Evolutionary conservation across 1,140 invertebrate genomes (phyloP), one percentile per base, ranked within the genome.

Genomic region (Drosophila pectinifera): DNA sequence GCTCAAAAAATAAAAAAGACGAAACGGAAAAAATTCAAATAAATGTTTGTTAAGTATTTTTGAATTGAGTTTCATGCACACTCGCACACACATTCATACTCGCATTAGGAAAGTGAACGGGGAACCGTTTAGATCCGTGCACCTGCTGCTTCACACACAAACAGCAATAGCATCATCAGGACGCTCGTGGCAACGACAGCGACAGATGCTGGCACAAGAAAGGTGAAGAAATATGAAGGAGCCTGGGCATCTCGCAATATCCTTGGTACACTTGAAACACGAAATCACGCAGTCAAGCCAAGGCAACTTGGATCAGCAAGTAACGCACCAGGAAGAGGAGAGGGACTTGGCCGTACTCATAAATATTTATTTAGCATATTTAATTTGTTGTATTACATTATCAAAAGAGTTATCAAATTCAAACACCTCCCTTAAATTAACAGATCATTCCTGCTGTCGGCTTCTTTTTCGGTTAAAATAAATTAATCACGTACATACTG

Each of bases 21-120:
- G 43, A 20, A 54, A 41, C 59, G 58, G 80, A 48, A 67, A 72
- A 82, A 83, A 82, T 75, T 86, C 83, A 89, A 89, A 88, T 88
- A 88, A 89, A 88, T 88, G 83, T 88, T 88, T 88, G 83, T 88
- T 88, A 88, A 88, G 83, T 88, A 88, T 88, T 88, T 88, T 88
- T 84, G 80, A 83, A 88, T 88, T 88, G 83, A 88, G 83, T 88
- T 84, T 77, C 57, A 72, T 68, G 55, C 78, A 68, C 65, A 72
- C 68, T 34, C 51, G 58, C 53, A 53, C 67, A 34, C 34, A 59
- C 59, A 56, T 43, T 41, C 51, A 73, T 55, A 28, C 68, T 53
- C 41, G 77, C 81, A 80, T 85, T 80, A 80, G 65, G 77, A 42
- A 41, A 63, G 43, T 64, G 78, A 77, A 84, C 70, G 41, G 62